phyloP scores from a whole-genome alignment of 2,888 invertebrate species.

The Phyllotreta cruciferae region DNA sequence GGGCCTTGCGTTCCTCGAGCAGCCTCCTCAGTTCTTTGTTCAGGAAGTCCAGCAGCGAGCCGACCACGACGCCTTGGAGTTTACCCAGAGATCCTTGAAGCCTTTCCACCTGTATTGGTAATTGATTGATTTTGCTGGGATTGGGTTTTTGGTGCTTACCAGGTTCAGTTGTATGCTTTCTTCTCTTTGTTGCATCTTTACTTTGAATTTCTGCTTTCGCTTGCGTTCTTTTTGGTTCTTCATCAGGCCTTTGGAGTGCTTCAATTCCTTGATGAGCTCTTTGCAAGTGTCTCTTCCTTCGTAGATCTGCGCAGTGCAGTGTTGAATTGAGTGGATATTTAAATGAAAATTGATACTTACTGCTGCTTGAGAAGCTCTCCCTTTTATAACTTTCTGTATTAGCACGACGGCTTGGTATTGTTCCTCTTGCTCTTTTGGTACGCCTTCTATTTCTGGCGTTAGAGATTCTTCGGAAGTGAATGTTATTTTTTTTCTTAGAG shows the following conservation, averaged over 20 bases:
- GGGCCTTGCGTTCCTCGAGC: constrained; percentile 78
- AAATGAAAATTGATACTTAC: constrained; percentile 57
- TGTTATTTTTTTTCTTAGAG: constrained; percentile 47
- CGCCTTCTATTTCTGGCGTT: constrained; percentile 53
- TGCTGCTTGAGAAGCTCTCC: constrained; percentile 75
- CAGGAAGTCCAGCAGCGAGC: constrained; percentile 75
- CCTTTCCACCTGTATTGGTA: constrained; percentile 60
- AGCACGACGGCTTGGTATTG: constrained; percentile 66
- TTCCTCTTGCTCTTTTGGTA: constrained; percentile 57
- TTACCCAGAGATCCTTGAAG: constrained; percentile 70
- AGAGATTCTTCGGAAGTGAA: constrained; percentile 38
- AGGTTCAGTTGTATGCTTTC: constrained; percentile 47
- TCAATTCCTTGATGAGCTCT: constrained; percentile 75
- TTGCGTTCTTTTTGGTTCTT: constrained; percentile 61
- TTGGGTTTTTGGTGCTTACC: constrained; percentile 30
- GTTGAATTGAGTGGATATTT: constrained; percentile 3
- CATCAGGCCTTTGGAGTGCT: constrained; percentile 71
- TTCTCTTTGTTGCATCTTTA: constrained; percentile 54
- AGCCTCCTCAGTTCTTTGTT: constrained; percentile 80
- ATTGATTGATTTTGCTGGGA: no score
- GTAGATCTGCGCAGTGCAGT: constrained; percentile 65
- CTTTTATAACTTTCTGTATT: constrained; percentile 72
- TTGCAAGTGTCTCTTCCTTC: constrained; percentile 73
- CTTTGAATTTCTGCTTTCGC: constrained; percentile 49
- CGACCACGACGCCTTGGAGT: constrained; percentile 75